A percentile compares a stretch with the other conserved stretches of the same genome.
Evolutionary conservation across 2,113 vertebrate genomes (phyloP).

Genomic region (Tachysurus vachellii): DNA sequence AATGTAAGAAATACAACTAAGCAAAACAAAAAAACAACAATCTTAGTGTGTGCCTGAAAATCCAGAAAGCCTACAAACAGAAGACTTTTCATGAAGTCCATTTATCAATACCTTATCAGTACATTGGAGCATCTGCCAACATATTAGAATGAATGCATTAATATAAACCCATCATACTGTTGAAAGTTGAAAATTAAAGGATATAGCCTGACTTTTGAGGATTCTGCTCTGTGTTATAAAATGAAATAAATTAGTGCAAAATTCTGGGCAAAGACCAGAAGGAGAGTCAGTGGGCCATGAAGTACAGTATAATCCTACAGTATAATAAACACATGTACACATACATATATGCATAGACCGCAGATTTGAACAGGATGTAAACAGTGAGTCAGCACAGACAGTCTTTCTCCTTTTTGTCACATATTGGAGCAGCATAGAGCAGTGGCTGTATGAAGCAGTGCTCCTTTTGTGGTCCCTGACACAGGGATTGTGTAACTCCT

Average conservation of each 20-base stretch:
- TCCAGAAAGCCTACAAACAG: background rate
- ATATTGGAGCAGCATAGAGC: background rate
- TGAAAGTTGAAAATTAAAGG: too few relatives aligned
- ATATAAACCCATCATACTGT: too few relatives aligned
- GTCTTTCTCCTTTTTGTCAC: background rate
- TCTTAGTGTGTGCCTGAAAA: background rate
- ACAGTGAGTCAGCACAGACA: background rate
- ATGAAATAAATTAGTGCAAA: background rate
- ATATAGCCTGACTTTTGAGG: too few relatives aligned
- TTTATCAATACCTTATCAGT: too few relatives aligned
- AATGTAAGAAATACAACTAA: too few relatives aligned
- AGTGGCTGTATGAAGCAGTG: background rate
- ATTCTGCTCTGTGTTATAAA: background rate
- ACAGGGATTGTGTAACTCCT: constrained; percentile 28
- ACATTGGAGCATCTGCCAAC: too few relatives aligned
- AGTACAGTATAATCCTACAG: background rate
- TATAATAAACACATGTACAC: background rate
- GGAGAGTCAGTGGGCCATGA: background rate
- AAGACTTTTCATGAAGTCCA: background rate
- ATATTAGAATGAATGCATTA: too few relatives aligned
- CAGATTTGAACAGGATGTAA: background rate
- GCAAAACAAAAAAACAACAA: background rate
- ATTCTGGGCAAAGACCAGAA: background rate
- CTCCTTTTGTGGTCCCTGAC: constrained; percentile 7
- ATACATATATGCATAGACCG: background rate